A percentile compares a stretch with the other conserved stretches of the same genome.
Conservation (phyloP, 2,888 invertebrate species). For the Nudaria mundana region DNA sequence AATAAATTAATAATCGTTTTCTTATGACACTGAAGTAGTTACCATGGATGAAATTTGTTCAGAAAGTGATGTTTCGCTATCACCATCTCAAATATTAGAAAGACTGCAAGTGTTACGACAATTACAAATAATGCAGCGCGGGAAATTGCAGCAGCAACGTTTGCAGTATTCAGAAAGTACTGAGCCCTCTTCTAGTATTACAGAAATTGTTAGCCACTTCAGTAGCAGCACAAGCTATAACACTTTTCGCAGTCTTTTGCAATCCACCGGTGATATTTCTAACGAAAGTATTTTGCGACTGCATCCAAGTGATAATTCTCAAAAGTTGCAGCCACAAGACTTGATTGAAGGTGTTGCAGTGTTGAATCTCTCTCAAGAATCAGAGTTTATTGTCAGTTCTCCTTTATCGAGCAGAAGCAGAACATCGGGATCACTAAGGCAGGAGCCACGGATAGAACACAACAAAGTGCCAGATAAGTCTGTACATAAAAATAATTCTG, state of each 20-base stretch:
- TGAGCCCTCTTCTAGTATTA: conserved; percentile 57
- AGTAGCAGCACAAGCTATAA: conserved; percentile 69
- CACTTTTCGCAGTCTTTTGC: conserved; percentile 66
- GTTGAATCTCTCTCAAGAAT: conserved; percentile 68
- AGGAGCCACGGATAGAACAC: conserved; percentile 14
- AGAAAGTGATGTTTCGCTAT: conserved; percentile 64
- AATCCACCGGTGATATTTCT: conserved; percentile 47
- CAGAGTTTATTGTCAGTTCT: conserved; percentile 54
- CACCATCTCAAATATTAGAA: conserved; percentile 69
- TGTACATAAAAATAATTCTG: conserved; percentile 18
- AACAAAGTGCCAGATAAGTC: conserved; percentile 1
- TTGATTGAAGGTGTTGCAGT: conserved; percentile 70
- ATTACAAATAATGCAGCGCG: conserved; percentile 66
- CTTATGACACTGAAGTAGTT: too few species aligned
- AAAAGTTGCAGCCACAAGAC: conserved; percentile 53
- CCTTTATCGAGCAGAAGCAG: conserved; percentile 51
- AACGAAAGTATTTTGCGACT: conserved; percentile 40
- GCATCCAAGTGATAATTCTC: conserved; percentile 34
- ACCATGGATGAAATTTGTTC: conserved; percentile 61
- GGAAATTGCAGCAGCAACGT: conserved; percentile 69
- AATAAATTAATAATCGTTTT: too few species aligned
- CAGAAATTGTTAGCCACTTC: conserved; percentile 72
- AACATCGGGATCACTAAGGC: conserved; percentile 32
- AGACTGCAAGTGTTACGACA: conserved; percentile 65
- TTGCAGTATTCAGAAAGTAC: conserved; percentile 57